A percentile compares a stretch with the other conserved stretches of the same genome.
Conservation (phyloP, 2,797 vertebrate genomes). For the Dendrocincla tyrannina region DNA sequence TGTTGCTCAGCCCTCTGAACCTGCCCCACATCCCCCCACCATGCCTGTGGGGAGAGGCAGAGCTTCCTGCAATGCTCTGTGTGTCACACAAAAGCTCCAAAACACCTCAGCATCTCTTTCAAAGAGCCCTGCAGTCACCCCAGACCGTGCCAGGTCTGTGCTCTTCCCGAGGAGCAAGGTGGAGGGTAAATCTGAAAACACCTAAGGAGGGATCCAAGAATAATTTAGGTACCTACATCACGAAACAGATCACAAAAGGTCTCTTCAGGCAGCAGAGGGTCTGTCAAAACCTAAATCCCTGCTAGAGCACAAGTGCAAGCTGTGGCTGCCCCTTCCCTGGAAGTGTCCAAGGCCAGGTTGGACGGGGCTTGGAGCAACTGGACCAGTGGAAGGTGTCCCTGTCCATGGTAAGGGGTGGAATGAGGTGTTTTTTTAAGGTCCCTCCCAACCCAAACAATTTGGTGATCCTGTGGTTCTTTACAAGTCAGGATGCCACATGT, state of each 20-base stretch:
- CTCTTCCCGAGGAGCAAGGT: not conserved
- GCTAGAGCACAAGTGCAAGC: fast-evolving
- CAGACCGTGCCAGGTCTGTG: not conserved
- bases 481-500: not conserved
- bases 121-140: not conserved
- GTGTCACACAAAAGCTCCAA: not conserved
- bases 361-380: fast-evolving
- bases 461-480: fast-evolving
- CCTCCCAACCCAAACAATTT: not conserved
- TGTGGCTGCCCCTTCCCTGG: not conserved
- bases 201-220: not conserved
- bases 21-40: not conserved
- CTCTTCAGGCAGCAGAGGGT: not conserved
- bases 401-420: fast-evolving
- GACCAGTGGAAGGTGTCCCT: not conserved
- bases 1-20: not conserved
- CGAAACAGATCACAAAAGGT: not conserved
- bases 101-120: not conserved
- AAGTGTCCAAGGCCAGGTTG: not conserved
- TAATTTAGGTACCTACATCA: not conserved
- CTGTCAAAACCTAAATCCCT: not conserved
- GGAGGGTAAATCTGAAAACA: not conserved
- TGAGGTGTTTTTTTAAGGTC: fast-evolving
- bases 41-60: fast-evolving
- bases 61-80: not conserved